These are phyloP conservation scores for Coptodon bakossiorum DNA, from an alignment of 2,113 vertebrate genomes.

Conservation along the genomic window DNA sequence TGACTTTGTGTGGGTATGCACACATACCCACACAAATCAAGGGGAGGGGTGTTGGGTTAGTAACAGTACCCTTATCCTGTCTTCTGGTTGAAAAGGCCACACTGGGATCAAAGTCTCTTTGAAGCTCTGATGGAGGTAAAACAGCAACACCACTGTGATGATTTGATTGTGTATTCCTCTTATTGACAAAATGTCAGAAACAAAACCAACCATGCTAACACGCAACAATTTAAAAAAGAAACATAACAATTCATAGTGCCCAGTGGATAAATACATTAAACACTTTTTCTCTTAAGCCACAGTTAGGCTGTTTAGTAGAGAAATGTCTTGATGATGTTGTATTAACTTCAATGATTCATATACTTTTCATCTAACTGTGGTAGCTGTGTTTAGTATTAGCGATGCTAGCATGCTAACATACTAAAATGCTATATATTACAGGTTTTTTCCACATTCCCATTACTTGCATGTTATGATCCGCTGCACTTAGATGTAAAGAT, in stretches of 20 bases:
- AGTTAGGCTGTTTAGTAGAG: neutral
- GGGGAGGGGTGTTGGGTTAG: neutral
- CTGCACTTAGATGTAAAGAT: neutral
- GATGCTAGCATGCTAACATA: neutral
- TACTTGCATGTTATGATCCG: neutral
- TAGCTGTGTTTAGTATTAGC: neutral
- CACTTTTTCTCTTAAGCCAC: neutral
- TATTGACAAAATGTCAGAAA: neutral
- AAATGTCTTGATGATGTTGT: neutral
- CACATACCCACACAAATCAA: neutral
- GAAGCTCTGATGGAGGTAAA: conserved; percentile 26
- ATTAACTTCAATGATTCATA: neutral
- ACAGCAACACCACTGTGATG: neutral
- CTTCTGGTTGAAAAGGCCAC: neutral
- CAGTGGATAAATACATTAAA: neutral
- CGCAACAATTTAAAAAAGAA: neutral
- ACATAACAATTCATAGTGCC: neutral
- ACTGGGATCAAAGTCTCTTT: conserved; percentile 54
- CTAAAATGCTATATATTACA: neutral
- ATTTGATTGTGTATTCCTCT: neutral
- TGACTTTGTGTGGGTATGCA: neutral
- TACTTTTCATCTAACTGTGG: neutral
- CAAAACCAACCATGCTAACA: neutral
- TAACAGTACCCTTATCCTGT: conserved; percentile 39
- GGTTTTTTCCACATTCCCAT: neutral